Evolutionary conservation across 2,113 vertebrate genomes (phyloP), one percentile per base, ranked within the genome.

Genomic region (Stigmatopora argus): DNA sequence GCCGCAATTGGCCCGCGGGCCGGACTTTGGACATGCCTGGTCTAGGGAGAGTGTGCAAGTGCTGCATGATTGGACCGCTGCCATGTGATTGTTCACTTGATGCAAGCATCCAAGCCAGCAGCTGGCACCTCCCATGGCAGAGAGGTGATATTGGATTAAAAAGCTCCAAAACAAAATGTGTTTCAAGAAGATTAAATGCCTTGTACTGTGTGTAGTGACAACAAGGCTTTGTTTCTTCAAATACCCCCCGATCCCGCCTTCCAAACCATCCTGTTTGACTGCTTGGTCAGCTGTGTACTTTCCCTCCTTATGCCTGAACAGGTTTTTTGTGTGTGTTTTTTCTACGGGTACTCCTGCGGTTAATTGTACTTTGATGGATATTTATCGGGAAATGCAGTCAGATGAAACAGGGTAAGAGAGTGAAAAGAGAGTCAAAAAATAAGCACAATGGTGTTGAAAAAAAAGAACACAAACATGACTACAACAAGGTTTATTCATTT

Each of bases 131-230:
- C 53, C 53, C 53, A 15, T 5, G 2, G 53, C 53, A 17, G 13
- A 15, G 53, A 56, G 53, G 26, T 31, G 53, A 56, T 56, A 56
- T 31, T 31, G 53, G 53, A 56, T 56, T 56, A 15, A 31, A 53
- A 56, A 31, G 23, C 14, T 31, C 13, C 53, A 17, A 31, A 56
- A 56, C 23, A 56, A 31, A 56, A 56, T 31, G 53, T 56, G 26
- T 31, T 31, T 31, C 53, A 31, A 9, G 53, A 14, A 56, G 14
- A 56, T 56, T 56, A 31, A 15, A 8, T 56, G 13, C 3, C 14
- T 51, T n/a, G 18, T n/a, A 51, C 7, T 26, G 9, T 13, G 7
- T 56, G 23, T 31, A 55, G 23, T 31, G 23, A 7, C 13, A 55
- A 55, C 53, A 8, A 14, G 51, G 19, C 10, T 26, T 56, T 31